Conservation (phyloP, 2,113 vertebrate species). For the Australoheros scitulus region DNA sequence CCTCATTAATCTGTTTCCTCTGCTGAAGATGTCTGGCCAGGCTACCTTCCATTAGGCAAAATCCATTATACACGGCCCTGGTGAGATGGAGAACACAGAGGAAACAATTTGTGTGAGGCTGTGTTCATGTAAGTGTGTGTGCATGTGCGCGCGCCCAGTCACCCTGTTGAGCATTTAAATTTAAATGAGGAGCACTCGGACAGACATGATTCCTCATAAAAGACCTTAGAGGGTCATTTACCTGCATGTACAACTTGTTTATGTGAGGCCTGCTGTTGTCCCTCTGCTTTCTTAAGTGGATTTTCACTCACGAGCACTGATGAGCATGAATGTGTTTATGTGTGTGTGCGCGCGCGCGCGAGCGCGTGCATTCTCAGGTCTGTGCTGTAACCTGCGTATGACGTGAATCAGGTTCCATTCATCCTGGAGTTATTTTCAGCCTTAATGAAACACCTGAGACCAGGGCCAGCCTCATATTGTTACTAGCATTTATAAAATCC, state of each 20-base stretch:
- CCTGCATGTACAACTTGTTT: slow-evolving; percentile 28
- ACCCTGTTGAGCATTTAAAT: slow-evolving; percentile 15
- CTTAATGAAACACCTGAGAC: slow-evolving; percentile 64
- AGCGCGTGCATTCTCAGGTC: not conserved
- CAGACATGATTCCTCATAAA: slow-evolving; percentile 13
- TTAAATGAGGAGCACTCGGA: slow-evolving; percentile 22
- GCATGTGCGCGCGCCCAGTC: not conserved
- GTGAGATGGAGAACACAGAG: slow-evolving; percentile 16
- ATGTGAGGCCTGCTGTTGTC: slow-evolving; percentile 14
- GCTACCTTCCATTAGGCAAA: slow-evolving; percentile 55
- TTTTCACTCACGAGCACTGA: not conserved
- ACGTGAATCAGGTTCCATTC: slow-evolving; percentile 21
- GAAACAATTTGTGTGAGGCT: slow-evolving; percentile 27
- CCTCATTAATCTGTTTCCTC: slow-evolving; percentile 63
- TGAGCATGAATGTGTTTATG: not conserved
- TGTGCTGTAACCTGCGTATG: not conserved
- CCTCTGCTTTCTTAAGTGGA: slow-evolving; percentile 14
- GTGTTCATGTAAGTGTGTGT: not conserved
- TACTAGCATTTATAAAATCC: not conserved
- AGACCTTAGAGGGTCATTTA: slow-evolving; percentile 34
- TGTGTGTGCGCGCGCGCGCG: not conserved
- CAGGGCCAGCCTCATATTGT: slow-evolving; percentile 14
- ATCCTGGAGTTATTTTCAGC: slow-evolving; percentile 32
- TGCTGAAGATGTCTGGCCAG: slow-evolving; percentile 54
- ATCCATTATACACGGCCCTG: slow-evolving; percentile 55